Evolutionary conservation across 2,113 vertebrate genomes (phyloP), one percentile per base, ranked within the genome.

Genomic region (Poecile atricapillus): DNA sequence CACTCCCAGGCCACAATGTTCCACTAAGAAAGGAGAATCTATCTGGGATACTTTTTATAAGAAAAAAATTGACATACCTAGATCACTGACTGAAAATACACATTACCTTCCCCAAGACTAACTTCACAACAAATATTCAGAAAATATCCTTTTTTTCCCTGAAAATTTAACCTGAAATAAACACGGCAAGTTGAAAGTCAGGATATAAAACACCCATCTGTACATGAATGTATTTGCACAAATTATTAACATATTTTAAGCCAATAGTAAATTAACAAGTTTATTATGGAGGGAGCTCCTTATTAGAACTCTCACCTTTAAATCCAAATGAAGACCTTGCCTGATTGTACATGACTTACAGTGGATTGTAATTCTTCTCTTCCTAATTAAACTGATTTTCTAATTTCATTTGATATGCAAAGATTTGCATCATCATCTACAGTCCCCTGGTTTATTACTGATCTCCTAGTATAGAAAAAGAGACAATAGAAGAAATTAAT

Each of bases 341-440:
- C 35, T 94, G 90, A 95, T 88, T 96, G 63, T 94, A 67, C 5
- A 46, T 55, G 59, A 86, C 30, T 76, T 80, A 49, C 25, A 18
- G 50, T 35, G 44, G 27, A 67, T 80, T 90, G 73, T 14, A 90
- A 83, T 69, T 88, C 70, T 87, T 84, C 46, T 58, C 30, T 63
- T 91, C 21, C 28, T 96, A 96, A 94, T 93, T 86, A 96, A 94
- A 83, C 39, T 74, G 55, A 83, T 90, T 95, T 93, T 70, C 13
- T 96, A 83, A 92, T 95, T 94, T 95, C 50, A 95, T 95, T 94
- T 86, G 27, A 77, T 93, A 94, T 94, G 85, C 92, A 95, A 91
- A 77, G 43, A 33, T 70, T 94, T 94, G 67, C 84, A 79, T 70
- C 74, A 73, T 53, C 30, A 15, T 83, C 35, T 87, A 15, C 55